These are phyloP conservation scores for Neoarius graeffei DNA, from an alignment of 2,113 vertebrate species.

Conservation along the genomic window DNA sequence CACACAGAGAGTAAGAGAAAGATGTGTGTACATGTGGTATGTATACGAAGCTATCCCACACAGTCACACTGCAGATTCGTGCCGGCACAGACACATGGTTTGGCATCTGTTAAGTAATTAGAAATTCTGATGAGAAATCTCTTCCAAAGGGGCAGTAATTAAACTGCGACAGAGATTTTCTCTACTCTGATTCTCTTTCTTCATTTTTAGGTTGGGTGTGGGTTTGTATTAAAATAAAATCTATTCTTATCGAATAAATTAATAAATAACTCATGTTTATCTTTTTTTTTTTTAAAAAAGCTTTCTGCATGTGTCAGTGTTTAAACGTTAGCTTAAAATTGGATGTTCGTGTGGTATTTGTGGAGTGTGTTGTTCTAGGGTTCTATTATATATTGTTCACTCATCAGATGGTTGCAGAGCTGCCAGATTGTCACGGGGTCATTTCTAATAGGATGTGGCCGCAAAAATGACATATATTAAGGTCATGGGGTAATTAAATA, in stretches of 20 bases:
- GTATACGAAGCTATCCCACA: not conserved
- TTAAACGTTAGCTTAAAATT: not conserved
- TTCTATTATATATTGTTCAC: not conserved
- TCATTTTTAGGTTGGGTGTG: not conserved
- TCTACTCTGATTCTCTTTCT: not conserved
- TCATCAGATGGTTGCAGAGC: not conserved
- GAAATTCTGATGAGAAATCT: conserved; percentile 9
- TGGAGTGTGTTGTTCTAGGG: not conserved
- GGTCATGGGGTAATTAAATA: not conserved
- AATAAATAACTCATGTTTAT: not conserved
- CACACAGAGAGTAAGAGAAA: not conserved
- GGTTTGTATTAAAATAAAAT: not conserved
- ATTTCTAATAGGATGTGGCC: not conserved
- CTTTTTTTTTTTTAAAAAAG: not conserved
- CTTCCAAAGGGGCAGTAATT: conserved; percentile 6
- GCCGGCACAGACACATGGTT: conserved; percentile 24
- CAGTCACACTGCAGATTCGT: not conserved
- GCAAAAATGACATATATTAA: not conserved
- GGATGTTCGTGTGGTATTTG: not conserved
- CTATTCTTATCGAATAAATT: too few species aligned
- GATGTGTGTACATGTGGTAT: conserved; percentile 12
- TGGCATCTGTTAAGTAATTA: conserved; percentile 30
- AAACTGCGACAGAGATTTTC: not conserved
- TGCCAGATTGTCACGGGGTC: not conserved
- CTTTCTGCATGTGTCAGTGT: not conserved